phyloP scores from a whole-genome alignment of 2,888 invertebrate species.

The Xylocampa areola region DNA sequence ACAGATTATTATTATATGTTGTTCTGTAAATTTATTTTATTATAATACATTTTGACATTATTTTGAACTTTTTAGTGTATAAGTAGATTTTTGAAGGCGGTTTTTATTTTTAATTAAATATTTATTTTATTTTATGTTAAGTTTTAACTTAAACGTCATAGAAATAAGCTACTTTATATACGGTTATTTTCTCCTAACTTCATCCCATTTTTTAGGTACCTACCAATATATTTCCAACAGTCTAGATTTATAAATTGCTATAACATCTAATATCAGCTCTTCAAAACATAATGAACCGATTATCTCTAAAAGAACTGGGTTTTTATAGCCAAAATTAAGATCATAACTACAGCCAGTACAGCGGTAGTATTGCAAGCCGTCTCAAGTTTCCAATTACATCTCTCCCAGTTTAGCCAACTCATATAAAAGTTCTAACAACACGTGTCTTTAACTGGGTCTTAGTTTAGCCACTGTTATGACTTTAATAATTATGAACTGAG shows the following conservation, averaged over 20 bases:
- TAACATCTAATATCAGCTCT: conserved; percentile 29
- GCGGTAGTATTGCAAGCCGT: conserved; percentile 69
- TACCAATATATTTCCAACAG: conserved; percentile 2
- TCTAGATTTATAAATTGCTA: conserved; percentile 15
- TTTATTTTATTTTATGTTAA: too few relatives aligned
- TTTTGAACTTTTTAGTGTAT: too few relatives aligned
- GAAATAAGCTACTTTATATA: too few relatives aligned
- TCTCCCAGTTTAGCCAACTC: conserved; percentile 84
- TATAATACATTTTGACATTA: too few relatives aligned
- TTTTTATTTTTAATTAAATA: too few relatives aligned
- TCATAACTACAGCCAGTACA: conserved; percentile 70
- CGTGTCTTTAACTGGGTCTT: conserved; percentile 73
- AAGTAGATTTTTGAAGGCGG: too few relatives aligned
- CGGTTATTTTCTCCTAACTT: too few relatives aligned
- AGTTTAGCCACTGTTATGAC: conserved; percentile 60
- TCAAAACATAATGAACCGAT: conserved; percentile 50
- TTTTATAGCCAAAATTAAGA: conserved; percentile 77
- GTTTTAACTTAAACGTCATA: too few relatives aligned
- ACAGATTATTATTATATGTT: too few relatives aligned
- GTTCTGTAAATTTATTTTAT: too few relatives aligned
- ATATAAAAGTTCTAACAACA: conserved; percentile 85
- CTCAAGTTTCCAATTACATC: conserved; percentile 88
- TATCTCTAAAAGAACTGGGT: conserved; percentile 60
- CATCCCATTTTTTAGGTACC: too few relatives aligned
- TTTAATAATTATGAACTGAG: conserved; percentile 53